Base-by-base conservation (phyloP, 1,140 invertebrate genomes). In the Brachionus calyciflorus region DNA sequence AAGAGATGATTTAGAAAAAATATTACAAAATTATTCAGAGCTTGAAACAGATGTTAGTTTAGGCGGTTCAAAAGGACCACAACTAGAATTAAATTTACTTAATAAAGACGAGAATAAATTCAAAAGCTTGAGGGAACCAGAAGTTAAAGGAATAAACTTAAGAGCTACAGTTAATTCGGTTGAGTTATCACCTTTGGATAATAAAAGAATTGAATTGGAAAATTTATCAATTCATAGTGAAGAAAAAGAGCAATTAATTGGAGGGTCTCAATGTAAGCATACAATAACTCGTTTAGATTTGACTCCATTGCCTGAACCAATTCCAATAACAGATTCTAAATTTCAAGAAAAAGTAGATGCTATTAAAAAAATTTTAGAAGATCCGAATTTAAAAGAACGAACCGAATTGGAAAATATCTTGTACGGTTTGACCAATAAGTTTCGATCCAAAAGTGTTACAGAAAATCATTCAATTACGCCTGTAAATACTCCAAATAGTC, bases 341-440 rank as follows among this genome's bases (percentile, higher is more conserved):
- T 60, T 40, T 60, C 28, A 60, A 17, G 12, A 60, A 60, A 60
- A 60, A 37, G 55, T 60, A 10, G 33, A 60, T 60, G 55, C 55
- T 17, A 60, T 60, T 28, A 33, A 37, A 60, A 37, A 40, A 60
- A 33, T 60, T 6, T 37, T 60, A 17, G 4, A 60, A 17, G 30
- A 60, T 60, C 30, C n/a, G 2, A n/a, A 60, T 17, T 37, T 17
- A 33, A 37, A 60, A 60, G n/a, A 37, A 26, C 30, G 28, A n/a
- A 17, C 0, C 19, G 14, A 60, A 19, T 37, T 60, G 28, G 55
- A 60, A 21, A n/a, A 10, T 21, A 14, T 60, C n/a, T 3, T 60
- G 4, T 60, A 33, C 19, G 55, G 30, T 17, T 5, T 9, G 9
- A 5, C 33, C 4, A 37, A 37, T 5, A 37, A 37, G n/a, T n/a